These are phyloP conservation scores for Poecilia velifera DNA, from an alignment of 2,797 vertebrate species.

Conservation along the genomic window DNA sequence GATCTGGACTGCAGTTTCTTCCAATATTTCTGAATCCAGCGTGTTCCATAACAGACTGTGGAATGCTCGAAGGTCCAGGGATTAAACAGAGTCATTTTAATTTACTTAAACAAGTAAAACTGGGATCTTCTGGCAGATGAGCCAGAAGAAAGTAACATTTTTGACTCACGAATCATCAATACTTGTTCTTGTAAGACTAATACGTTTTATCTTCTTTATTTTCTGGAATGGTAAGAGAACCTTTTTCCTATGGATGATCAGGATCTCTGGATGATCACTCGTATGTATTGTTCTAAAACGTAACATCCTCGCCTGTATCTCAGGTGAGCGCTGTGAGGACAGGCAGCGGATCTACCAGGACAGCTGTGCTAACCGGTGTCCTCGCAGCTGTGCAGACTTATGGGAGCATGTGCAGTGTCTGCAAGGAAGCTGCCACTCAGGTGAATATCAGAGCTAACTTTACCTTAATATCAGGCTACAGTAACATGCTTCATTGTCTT, in stretches of 20 bases:
- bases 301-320: neutral
- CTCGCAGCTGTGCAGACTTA: conserved; percentile 87
- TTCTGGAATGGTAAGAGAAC: neutral
- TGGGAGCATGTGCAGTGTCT: conserved; percentile 92
- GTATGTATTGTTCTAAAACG: neutral
- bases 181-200: too few species aligned
- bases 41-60: neutral
- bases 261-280: too few species aligned
- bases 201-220: neutral
- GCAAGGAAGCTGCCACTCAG: conserved; percentile 85
- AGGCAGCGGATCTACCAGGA: conserved; percentile 72
- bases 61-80: neutral
- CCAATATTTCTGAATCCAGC: neutral
- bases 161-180: too few species aligned
- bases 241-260: neutral
- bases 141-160: too few species aligned
- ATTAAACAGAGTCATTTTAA: neutral
- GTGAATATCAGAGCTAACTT: conserved; percentile 56
- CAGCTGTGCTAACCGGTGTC: conserved; percentile 88
- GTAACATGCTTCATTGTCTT: too few species aligned
- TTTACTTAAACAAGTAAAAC: neutral
- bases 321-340: conserved; percentile 87
- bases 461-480: too few species aligned
- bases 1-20: neutral
- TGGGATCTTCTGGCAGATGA: neutral